These are phyloP conservation scores for Zygaena filipendulae DNA, from an alignment of 2,888 invertebrate species.

Conservation along the genomic window DNA sequence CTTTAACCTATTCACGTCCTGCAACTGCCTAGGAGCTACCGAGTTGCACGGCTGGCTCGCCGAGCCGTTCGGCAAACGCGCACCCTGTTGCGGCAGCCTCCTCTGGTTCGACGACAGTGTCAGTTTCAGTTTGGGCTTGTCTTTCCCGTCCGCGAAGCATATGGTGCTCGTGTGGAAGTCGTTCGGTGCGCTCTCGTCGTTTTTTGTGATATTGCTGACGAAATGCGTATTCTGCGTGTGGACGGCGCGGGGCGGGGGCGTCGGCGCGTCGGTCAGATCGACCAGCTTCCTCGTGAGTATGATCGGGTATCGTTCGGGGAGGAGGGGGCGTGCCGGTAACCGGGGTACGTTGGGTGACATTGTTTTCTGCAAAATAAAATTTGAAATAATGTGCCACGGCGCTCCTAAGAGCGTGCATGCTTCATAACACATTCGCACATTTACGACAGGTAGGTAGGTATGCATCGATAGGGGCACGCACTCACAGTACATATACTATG, in stretches of 20 bases:
- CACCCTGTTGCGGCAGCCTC: too few species aligned
- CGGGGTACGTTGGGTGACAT: constrained; percentile 56
- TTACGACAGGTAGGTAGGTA: too few species aligned
- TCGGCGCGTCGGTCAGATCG: constrained; percentile 52
- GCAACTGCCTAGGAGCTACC: too few species aligned
- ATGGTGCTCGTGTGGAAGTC: constrained; percentile 60
- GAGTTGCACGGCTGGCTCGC: too few species aligned
- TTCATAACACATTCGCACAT: constrained; percentile 24
- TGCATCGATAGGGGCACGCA: too few species aligned
- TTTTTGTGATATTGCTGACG: constrained; percentile 53
- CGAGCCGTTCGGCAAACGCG: neutral
- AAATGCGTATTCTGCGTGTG: constrained; percentile 37
- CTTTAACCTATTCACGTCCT: too few species aligned
- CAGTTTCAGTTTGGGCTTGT: constrained; percentile 49
- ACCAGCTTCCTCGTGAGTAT: constrained; percentile 54
- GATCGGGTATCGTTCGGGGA: constrained; percentile 52
- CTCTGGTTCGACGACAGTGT: constrained; percentile 46
- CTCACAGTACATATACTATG: constrained; percentile 9
- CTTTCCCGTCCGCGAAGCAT: constrained; percentile 45
- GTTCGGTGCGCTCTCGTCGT: constrained; percentile 30
- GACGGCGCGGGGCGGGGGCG: constrained; percentile 43
- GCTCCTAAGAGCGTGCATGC: constrained; percentile 49
- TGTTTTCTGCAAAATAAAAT: constrained; percentile 63
- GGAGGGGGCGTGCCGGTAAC: constrained; percentile 56
- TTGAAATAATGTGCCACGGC: constrained; percentile 51